Evolutionary conservation across 2,888 invertebrate genomes (phyloP).

Genomic region (Nephrotoma guestfalica): DNA sequence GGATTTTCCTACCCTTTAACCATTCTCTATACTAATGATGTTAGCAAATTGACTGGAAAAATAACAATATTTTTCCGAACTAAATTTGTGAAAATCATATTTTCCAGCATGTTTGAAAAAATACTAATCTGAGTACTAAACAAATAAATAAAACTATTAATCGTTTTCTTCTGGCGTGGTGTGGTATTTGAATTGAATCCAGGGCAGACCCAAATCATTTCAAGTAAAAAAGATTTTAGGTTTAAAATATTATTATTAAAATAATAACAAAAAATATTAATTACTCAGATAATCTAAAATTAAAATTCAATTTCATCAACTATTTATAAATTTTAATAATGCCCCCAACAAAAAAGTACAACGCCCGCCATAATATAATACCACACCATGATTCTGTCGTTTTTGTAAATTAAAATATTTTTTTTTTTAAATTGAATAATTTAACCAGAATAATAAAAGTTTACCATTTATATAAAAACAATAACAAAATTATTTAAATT

Average conservation of each 20-base stretch:
- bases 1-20: not conserved
- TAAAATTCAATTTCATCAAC: not conserved
- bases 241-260: not conserved
- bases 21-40: not conserved
- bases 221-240: not conserved
- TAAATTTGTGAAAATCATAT: not conserved
- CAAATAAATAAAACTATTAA: not conserved
- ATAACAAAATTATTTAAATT: not conserved
- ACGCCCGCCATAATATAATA: not conserved
- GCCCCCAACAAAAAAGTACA: not conserved
- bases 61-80: not conserved
- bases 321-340: not conserved
- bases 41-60: not conserved
- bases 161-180: not conserved
- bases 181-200: not conserved
- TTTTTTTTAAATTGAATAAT: not conserved
- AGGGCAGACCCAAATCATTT: not conserved
- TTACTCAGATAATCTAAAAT: not conserved
- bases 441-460: not conserved
- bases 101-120: not conserved
- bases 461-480: not conserved
- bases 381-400: not conserved
- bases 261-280: not conserved
- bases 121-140: not conserved
- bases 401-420: not conserved